Conservation (phyloP, 2,797 vertebrate species). For the Melanotaenia maccullochi region DNA sequence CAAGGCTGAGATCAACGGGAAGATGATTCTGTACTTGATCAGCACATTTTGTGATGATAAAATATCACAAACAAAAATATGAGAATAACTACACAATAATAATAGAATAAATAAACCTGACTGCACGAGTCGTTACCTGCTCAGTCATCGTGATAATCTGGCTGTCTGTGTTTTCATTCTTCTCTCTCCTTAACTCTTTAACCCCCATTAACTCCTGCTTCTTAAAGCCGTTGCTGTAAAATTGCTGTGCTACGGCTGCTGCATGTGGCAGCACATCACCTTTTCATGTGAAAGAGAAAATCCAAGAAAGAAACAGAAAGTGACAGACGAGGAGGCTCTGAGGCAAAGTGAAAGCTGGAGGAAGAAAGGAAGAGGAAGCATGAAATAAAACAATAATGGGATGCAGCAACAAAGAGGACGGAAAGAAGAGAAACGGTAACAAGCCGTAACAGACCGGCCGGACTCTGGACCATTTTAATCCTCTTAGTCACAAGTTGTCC, state of each 20-base stretch:
- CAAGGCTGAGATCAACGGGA: background rate
- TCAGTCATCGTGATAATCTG: background rate
- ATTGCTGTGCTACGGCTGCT: slow-evolving; percentile 89
- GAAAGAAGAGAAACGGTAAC: background rate
- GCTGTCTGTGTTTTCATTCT: background rate
- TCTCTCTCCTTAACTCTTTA: slow-evolving; percentile 29
- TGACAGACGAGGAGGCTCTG: slow-evolving; percentile 34
- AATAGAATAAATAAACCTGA: too few relatives aligned
- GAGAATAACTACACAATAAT: too few relatives aligned
- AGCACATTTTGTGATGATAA: too few relatives aligned
- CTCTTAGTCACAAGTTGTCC: slow-evolving; percentile 44
- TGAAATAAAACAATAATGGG: slow-evolving; percentile 42
- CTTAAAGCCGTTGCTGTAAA: slow-evolving; percentile 89
- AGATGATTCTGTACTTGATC: too few relatives aligned
- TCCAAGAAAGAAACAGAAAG: slow-evolving; percentile 24
- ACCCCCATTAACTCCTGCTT: slow-evolving; percentile 84
- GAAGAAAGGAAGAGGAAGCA: slow-evolving; percentile 11
- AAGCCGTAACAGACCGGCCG: slow-evolving; percentile 25
- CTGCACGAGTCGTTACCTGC: background rate
- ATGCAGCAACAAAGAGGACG: background rate
- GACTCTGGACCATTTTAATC: slow-evolving; percentile 55
- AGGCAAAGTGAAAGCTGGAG: slow-evolving; percentile 24
- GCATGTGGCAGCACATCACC: slow-evolving; percentile 86
- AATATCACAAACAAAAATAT: too few relatives aligned
- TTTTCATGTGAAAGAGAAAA: slow-evolving; percentile 41